These are phyloP conservation scores for Agrochola lota DNA, from an alignment of 2,888 invertebrate genomes.

Conservation along the genomic window DNA sequence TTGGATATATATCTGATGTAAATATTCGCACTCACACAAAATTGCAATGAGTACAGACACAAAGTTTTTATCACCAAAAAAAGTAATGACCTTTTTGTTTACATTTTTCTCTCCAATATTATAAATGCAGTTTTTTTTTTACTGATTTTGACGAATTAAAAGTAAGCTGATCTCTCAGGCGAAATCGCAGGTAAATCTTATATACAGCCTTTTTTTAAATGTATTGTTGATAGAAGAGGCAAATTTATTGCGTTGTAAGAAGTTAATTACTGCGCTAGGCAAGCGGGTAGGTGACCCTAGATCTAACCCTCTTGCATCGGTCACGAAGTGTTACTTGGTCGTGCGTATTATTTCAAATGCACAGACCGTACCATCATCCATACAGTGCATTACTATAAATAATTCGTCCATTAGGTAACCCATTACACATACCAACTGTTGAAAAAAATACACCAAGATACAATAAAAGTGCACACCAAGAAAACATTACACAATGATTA, in stretches of 20 bases:
- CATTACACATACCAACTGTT: neutral
- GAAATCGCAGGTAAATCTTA: neutral
- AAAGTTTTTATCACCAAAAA: neutral
- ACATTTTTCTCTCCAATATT: neutral
- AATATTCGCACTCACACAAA: conserved; percentile 10
- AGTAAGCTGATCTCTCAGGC: neutral
- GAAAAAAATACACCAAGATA: neutral
- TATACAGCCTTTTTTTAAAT: neutral
- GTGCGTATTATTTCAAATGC: neutral
- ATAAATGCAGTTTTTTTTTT: neutral
- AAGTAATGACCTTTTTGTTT: neutral
- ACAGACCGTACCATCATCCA: neutral
- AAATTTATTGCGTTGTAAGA: neutral
- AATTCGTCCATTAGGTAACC: neutral
- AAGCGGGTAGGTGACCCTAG: neutral
- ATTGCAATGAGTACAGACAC: conserved; percentile 1
- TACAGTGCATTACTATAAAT: neutral
- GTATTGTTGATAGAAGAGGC: neutral
- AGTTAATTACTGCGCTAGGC: neutral
- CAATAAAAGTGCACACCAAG: conserved; percentile 10
- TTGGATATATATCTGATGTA: conserved; percentile 14
- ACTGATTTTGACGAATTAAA: neutral
- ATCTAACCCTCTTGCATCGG: neutral
- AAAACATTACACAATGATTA: neutral
- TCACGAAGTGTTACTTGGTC: conserved; percentile 3